A percentile compares a stretch with the other conserved stretches of the same genome.
phyloP scores from a whole-genome alignment of 2,888 invertebrate species.

The Salticus scenicus region DNA sequence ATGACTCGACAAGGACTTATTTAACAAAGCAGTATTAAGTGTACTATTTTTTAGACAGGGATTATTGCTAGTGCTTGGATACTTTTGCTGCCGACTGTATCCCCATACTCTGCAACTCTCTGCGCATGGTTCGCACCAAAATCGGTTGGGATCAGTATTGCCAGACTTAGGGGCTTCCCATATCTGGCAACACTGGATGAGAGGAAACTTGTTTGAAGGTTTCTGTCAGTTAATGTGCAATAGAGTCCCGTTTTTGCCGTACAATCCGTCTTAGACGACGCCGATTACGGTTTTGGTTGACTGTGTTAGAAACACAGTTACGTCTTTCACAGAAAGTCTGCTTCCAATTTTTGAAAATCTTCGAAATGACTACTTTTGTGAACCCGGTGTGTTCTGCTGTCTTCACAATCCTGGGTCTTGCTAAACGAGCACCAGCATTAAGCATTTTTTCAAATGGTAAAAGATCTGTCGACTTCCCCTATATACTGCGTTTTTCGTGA shows the following conservation, averaged over 20 bases:
- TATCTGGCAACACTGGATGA: too few species aligned
- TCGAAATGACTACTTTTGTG: neutral
- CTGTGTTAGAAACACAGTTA: neutral
- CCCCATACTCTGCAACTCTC: too few species aligned
- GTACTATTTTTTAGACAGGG: too few species aligned
- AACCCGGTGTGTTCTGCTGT: neutral
- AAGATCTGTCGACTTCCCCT: neutral
- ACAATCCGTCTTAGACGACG: neutral
- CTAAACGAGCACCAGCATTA: conserved; percentile 8
- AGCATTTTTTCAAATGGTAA: conserved; percentile 11
- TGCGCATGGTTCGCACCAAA: too few species aligned
- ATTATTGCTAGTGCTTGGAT: too few species aligned
- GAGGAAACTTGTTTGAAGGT: too few species aligned
- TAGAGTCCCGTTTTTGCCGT: neutral
- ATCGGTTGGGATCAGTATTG: too few species aligned
- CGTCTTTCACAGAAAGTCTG: neutral
- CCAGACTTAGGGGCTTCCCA: too few species aligned
- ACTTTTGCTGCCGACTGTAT: too few species aligned
- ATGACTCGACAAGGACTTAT: too few species aligned
- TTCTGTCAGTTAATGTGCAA: neutral
- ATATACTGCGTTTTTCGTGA: conserved; percentile 9
- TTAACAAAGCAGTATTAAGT: too few species aligned
- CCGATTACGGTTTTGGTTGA: neutral
- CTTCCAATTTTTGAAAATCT: neutral
- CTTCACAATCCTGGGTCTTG: conserved; percentile 3